Evolutionary conservation across 2,113 vertebrate genomes (phyloP).

Genomic region (Elgaria multicarinata): DNA sequence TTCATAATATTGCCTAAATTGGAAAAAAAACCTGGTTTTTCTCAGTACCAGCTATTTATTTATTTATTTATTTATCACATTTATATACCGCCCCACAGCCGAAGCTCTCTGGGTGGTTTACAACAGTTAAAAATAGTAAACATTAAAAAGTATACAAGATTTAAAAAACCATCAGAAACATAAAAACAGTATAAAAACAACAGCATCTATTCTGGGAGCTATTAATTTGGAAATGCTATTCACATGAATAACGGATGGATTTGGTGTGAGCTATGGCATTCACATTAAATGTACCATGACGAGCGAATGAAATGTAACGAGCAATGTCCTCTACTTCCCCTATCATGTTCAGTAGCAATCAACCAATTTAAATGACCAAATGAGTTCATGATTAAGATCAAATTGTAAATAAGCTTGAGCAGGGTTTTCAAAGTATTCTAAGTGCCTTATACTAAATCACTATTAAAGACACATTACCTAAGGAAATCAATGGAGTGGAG

Average conservation of each 20-base stretch:
- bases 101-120: too few relatives aligned
- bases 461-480: slow-evolving; percentile 1
- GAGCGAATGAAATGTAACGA: background rate
- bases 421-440: background rate
- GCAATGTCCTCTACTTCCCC: background rate
- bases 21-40: background rate
- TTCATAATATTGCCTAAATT: background rate
- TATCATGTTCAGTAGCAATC: background rate
- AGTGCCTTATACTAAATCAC: background rate
- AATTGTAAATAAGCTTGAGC: background rate
- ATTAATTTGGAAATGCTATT: background rate
- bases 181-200: too few relatives aligned
- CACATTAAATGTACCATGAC: background rate
- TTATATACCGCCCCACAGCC: too few relatives aligned
- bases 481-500: background rate
- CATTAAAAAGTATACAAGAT: too few relatives aligned
- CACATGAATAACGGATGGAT: background rate
- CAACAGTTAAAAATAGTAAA: too few relatives aligned
- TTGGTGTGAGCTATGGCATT: background rate
- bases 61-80: too few relatives aligned
- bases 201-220: too few relatives aligned
- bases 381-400: slow-evolving; percentile 9
- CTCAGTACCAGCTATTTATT: too few relatives aligned
- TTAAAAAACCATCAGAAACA: too few relatives aligned
- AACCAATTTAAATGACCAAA: background rate